Evolutionary conservation across 2,888 invertebrate genomes (phyloP), one percentile per base, ranked within the genome.

Genomic region (Antheraea yamamai): DNA sequence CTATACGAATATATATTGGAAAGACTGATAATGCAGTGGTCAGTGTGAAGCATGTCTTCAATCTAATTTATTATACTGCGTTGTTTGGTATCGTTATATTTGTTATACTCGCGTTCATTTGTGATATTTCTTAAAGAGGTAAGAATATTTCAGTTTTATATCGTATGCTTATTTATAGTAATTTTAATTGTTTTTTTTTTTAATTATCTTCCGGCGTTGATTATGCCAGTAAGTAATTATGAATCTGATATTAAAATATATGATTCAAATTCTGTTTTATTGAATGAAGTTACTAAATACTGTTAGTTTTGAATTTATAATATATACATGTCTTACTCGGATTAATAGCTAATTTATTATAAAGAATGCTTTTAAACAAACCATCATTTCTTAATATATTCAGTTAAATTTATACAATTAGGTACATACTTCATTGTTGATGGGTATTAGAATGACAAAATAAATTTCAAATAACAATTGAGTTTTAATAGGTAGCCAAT

Each of bases 1-100:
- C 20, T 26, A 39, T 70, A 73, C 55, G 51, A 68, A 75, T 75
- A 76, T 76, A 76, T 73, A 76, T 73, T 73, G 75, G 61, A 73
- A 18, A 47, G 30, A 30, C 51, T 73, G 76, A 76, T 76, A 76
- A 75, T 20, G 26, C 26, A 73, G 16, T 18, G n/a, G 74, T 61
- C 68, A 76, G 75, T 75, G 18, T 68, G 51, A 26, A 14, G n/a
- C 8, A 70, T 20, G 26, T 7, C 14, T 61, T 58, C 47, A 47
- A 70, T 68, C 30, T 68, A 35, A 14, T 23, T 39, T 47, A 51
- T 72, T 39, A n/a, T 58, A 74, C 47, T 55, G 39, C 39, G 47
- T 73, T 51, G 12, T 12, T 12, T 10, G 0, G 12, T 47, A 47
- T 14, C 18, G 26, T 47, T 39, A 14, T 6, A 64, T 58, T 55